Evolutionary conservation across 2,797 vertebrate genomes (phyloP).

Genomic region (Huso huso): DNA sequence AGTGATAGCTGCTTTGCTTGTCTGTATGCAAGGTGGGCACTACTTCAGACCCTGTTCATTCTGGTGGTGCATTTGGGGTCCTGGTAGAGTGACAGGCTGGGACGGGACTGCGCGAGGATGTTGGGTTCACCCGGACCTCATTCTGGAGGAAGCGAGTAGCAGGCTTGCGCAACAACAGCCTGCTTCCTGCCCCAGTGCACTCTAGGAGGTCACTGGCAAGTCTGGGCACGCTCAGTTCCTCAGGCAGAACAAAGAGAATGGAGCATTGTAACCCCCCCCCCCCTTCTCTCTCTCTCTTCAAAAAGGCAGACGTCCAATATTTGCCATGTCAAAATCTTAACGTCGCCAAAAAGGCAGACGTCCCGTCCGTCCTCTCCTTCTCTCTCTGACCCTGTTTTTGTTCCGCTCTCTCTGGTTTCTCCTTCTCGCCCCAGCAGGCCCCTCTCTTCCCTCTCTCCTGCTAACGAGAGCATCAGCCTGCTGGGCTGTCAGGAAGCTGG

Average conservation of each 20-base stretch:
- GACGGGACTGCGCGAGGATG: neutral
- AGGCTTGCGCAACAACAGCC: neutral
- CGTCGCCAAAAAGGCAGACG: too few species aligned
- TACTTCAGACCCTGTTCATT: neutral
- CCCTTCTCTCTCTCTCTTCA: neutral
- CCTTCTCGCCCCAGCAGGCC: too few species aligned
- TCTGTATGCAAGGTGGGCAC: neutral
- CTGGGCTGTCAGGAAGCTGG: too few species aligned
- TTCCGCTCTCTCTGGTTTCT: too few species aligned
- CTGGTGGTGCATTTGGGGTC: neutral
- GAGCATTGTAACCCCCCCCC: neutral
- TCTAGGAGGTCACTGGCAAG: neutral
- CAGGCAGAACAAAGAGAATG: neutral
- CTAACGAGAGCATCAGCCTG: too few species aligned
- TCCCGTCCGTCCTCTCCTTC: too few species aligned
- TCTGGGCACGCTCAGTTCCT: neutral
- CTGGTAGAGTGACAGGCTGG: too few species aligned
- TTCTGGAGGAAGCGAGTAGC: neutral
- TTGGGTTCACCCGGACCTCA: neutral
- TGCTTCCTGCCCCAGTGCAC: neutral
- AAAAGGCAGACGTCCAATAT: too few species aligned
- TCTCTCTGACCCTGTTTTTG: too few species aligned
- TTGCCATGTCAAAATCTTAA: too few species aligned
- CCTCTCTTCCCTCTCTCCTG: too few species aligned
- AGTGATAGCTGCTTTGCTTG: too few species aligned